phyloP scores from a whole-genome alignment of 2,888 invertebrate genomes.

The Lutraria lutraria region DNA sequence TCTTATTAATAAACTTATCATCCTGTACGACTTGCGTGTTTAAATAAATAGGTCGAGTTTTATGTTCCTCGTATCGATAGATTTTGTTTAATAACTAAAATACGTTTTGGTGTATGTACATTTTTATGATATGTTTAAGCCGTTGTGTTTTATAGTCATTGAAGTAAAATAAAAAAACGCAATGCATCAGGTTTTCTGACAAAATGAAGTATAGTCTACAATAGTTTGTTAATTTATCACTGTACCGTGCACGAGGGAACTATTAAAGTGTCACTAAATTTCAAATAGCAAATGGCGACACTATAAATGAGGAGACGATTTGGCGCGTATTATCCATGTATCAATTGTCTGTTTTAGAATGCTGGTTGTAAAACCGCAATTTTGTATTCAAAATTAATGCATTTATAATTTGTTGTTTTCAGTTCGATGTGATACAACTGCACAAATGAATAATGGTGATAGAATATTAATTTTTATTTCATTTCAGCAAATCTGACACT shows the following conservation, averaged over 20 bases:
- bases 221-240: slow-evolving; percentile 1
- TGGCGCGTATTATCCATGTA: background rate
- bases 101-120: no score
- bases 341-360: background rate
- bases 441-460: background rate
- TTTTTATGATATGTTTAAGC: no score
- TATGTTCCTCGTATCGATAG: no score
- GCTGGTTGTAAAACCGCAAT: background rate
- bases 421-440: background rate
- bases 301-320: background rate
- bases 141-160: background rate
- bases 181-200: background rate
- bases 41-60: no score
- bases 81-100: no score
- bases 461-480: background rate
- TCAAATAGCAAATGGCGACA: background rate
- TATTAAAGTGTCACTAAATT: background rate
- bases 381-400: background rate
- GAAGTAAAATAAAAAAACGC: background rate
- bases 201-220: background rate
- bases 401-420: slow-evolving; percentile 17
- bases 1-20: no score
- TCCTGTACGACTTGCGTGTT: no score
- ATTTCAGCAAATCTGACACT: background rate
- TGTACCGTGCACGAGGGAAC: background rate